Evolutionary conservation across 2,888 invertebrate genomes (phyloP).

Genomic region (Noctua fimbriata): DNA sequence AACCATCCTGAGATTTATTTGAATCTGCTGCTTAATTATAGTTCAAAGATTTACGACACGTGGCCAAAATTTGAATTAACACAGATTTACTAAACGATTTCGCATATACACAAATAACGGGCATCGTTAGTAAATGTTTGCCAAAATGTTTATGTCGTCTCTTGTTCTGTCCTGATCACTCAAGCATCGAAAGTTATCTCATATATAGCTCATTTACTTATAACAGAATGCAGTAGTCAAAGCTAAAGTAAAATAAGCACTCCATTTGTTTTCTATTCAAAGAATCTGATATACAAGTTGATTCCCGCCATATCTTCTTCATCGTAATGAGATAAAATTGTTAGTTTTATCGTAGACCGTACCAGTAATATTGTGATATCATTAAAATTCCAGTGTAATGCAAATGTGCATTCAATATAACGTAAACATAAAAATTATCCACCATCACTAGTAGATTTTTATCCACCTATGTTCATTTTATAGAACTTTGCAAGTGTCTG

Average conservation of each 20-base stretch:
- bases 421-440: not conserved
- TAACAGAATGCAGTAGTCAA: not conserved
- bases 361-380: slow-evolving; percentile 19
- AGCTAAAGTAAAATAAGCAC: not conserved
- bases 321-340: not conserved
- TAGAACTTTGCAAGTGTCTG: not conserved
- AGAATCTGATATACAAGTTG: not conserved
- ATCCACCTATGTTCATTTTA: not conserved
- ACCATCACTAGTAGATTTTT: not conserved
- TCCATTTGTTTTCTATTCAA: slow-evolving; percentile 23
- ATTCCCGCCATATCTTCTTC: not conserved
- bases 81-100: not conserved
- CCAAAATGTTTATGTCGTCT: not conserved
- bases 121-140: not conserved
- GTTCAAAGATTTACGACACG: not conserved
- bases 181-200: not conserved
- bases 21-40: not conserved
- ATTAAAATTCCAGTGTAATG: not conserved
- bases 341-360: not conserved
- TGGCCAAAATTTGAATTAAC: not conserved
- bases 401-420: not conserved
- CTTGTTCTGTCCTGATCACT: not conserved
- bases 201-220: too few relatives aligned
- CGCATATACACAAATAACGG: not conserved
- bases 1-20: not conserved